A percentile compares a stretch with the other conserved stretches of the same genome.
Conservation (phyloP, 2,797 vertebrate species). For the Pipistrellus kuhlii region DNA sequence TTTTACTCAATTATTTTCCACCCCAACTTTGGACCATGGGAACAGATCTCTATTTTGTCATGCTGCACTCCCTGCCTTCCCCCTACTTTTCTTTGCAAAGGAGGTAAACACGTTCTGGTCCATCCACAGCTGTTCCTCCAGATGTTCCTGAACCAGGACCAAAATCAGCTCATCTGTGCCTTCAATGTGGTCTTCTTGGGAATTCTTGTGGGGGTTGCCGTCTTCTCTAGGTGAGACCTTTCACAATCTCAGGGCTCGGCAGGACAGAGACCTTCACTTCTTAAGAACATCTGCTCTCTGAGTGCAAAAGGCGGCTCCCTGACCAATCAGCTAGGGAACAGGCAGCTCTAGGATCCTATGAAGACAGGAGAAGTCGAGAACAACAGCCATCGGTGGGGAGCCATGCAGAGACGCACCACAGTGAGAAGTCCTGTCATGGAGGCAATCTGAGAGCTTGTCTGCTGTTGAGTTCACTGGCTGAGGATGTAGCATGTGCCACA, state of each 20-base stretch:
- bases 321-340: background rate
- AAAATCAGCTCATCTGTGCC: slow-evolving; percentile 73
- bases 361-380: background rate
- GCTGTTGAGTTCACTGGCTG: background rate
- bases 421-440: accelerated
- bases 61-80: slow-evolving; percentile 46
- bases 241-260: background rate
- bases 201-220: background rate
- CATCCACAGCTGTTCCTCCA: slow-evolving; percentile 77
- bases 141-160: slow-evolving; percentile 78
- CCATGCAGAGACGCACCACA: background rate
- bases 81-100: slow-evolving; percentile 67
- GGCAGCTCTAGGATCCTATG: background rate
- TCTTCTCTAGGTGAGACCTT: slow-evolving; percentile 54
- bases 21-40: slow-evolving; percentile 39
- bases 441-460: background rate
- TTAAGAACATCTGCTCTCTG: background rate
- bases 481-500: background rate
- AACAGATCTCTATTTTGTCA: slow-evolving; percentile 57
- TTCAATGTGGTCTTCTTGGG: slow-evolving; percentile 29
- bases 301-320: background rate
- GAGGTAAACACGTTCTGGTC: slow-evolving; percentile 78
- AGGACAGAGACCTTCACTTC: background rate
- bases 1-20: slow-evolving; percentile 71
- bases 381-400: background rate